Percentiles rank a stretch among this genome's conserved stretches.
phyloP scores from a whole-genome alignment of 1,140 invertebrate genomes.

The Drosophila nasuta region DNA sequence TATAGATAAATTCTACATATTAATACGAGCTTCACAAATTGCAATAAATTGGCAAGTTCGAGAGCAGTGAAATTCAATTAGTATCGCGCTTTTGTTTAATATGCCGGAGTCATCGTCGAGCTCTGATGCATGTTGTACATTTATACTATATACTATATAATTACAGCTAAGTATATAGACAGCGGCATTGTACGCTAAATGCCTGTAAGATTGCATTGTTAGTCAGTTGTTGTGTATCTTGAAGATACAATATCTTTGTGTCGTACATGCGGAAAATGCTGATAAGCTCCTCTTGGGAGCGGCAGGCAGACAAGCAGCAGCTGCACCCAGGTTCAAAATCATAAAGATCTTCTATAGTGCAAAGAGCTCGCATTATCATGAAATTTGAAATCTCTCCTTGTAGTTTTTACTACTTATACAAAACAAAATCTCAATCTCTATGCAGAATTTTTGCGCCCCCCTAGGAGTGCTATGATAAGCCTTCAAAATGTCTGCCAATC shows the following conservation, averaged over 20 bases:
- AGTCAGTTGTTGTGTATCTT: conserved; percentile 18
- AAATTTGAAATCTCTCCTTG: not conserved
- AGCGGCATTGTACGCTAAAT: conserved; percentile 2
- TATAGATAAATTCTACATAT: not conserved
- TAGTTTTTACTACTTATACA: not conserved
- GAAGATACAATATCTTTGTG: conserved; percentile 4
- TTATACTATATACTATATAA: conserved; percentile 15
- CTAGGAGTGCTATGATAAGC: conserved; percentile 8
- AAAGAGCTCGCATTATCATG: conserved; percentile 2
- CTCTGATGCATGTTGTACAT: not conserved
- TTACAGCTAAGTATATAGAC: not conserved
- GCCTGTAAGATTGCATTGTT: conserved; percentile 17
- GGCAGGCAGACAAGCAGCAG: not conserved
- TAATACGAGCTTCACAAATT: not conserved
- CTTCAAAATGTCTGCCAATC: conserved; percentile 31
- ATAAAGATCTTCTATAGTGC: not conserved
- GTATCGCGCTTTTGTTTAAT: not conserved
- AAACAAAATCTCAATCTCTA: not conserved
- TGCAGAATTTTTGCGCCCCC: conserved; percentile 2
- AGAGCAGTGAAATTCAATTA: not conserved
- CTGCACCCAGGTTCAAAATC: conserved; percentile 26
- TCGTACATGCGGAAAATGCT: conserved; percentile 20
- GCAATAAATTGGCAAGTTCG: not conserved
- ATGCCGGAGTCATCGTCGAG: conserved; percentile 17
- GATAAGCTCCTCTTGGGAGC: conserved; percentile 29